phyloP scores from a whole-genome alignment of 2,113 vertebrate genomes.

The Dasypus novemcinctus region DNA sequence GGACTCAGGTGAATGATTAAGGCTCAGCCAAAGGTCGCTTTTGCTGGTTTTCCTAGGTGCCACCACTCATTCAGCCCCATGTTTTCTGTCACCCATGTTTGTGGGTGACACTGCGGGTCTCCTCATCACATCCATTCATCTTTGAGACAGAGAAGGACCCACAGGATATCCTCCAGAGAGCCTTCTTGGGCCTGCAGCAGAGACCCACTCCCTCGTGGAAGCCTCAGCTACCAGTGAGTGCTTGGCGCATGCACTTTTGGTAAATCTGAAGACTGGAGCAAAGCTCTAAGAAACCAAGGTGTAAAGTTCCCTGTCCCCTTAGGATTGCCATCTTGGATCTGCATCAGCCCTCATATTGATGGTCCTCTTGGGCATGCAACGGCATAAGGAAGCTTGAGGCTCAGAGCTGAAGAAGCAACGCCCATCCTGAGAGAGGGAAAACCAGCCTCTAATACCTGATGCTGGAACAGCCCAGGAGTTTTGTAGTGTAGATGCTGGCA shows the following conservation, averaged over 20 bases:
- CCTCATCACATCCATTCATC: neutral
- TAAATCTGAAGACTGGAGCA: too few species aligned
- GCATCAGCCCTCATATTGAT: too few species aligned
- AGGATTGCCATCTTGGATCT: neutral
- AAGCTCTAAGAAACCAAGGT: neutral
- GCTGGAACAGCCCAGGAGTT: too few species aligned
- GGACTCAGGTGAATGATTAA: neutral
- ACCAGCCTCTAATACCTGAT: too few species aligned
- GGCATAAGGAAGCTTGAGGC: neutral
- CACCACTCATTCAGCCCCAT: neutral
- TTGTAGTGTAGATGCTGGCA: rapidly evolving
- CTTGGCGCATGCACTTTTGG: neutral
- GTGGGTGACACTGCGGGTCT: neutral
- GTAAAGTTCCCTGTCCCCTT: neutral
- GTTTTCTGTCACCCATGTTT: neutral
- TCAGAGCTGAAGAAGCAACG: neutral
- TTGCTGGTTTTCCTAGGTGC: neutral
- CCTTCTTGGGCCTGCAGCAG: neutral
- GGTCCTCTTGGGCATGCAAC: neutral
- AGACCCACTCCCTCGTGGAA: neutral
- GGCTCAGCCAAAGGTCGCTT: neutral
- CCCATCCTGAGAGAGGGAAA: neutral
- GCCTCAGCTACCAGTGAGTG: rapidly evolving
- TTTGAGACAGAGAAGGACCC: neutral
- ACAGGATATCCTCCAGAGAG: neutral